Evolutionary conservation across 2,113 vertebrate species (phyloP).

Genomic region (Epinephelus lanceolatus): DNA sequence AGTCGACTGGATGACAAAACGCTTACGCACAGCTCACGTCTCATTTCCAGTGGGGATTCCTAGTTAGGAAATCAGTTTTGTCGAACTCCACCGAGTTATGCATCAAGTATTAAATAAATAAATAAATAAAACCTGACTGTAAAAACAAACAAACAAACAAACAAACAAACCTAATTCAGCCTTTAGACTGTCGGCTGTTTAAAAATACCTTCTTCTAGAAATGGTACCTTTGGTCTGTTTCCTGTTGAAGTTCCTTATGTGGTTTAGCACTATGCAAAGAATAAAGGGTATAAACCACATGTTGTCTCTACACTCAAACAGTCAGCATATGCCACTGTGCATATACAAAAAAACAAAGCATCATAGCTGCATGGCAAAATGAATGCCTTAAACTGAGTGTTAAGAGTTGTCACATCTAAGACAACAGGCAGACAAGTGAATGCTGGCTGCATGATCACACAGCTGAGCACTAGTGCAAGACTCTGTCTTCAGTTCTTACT

Average conservation of each 20-base stretch:
- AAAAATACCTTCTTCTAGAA: neutral
- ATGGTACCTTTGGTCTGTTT: constrained; percentile 12
- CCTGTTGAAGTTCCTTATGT: constrained; percentile 19
- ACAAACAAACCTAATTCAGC: neutral
- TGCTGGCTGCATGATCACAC: neutral
- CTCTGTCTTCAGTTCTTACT: neutral
- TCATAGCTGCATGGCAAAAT: neutral
- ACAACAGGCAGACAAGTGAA: neutral
- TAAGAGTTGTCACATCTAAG: neutral
- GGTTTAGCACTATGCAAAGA: constrained; percentile 21
- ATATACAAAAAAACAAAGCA: neutral
- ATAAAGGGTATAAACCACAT: constrained; percentile 7
- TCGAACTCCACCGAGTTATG: neutral
- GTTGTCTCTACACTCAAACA: neutral
- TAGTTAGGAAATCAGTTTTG: neutral
- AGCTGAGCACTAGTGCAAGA: neutral
- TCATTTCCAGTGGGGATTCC: too few species aligned
- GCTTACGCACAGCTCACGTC: too few species aligned
- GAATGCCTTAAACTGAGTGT: neutral
- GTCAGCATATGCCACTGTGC: neutral
- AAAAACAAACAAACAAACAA: neutral
- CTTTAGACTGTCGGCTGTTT: neutral
- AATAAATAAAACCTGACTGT: neutral
- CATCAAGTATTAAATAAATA: neutral
- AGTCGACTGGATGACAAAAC: neutral